Percentiles rank a stretch among this genome's conserved stretches.
phyloP scores from a whole-genome alignment of 2,797 vertebrate species.

The Leptodactylus fallax region DNA sequence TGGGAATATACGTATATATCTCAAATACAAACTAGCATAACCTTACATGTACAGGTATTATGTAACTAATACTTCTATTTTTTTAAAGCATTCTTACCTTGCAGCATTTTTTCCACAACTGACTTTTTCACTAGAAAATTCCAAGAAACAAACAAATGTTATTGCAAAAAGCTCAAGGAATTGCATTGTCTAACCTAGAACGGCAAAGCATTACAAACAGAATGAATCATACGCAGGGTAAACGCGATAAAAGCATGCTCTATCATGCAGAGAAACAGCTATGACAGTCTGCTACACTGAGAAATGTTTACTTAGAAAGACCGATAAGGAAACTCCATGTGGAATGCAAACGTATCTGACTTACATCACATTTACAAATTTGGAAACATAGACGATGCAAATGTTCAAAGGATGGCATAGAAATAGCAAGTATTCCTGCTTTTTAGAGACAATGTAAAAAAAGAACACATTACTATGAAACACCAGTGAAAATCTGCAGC shows the following conservation, averaged over 20 bases:
- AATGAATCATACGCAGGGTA: not conserved
- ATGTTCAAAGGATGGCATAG: not conserved
- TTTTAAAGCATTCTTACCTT: too few species aligned
- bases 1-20: too few species aligned
- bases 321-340: not conserved
- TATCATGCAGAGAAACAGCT: not conserved
- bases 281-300: not conserved
- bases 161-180: not conserved
- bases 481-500: too few species aligned
- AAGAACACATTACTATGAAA: not conserved
- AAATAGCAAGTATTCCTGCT: not conserved
- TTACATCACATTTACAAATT: not conserved
- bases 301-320: not conserved
- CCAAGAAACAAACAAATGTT: not conserved
- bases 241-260: not conserved
- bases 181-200: not conserved
- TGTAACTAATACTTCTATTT: too few species aligned
- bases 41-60: too few species aligned
- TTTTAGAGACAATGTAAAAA: not conserved
- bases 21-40: too few species aligned
- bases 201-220: not conserved
- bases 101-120: too few species aligned
- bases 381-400: not conserved
- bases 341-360: not conserved
- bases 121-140: not conserved